Evolutionary conservation across 2,113 vertebrate species (phyloP), one percentile per base, ranked within the genome.

Genomic region (Lophotis ruficrista): DNA sequence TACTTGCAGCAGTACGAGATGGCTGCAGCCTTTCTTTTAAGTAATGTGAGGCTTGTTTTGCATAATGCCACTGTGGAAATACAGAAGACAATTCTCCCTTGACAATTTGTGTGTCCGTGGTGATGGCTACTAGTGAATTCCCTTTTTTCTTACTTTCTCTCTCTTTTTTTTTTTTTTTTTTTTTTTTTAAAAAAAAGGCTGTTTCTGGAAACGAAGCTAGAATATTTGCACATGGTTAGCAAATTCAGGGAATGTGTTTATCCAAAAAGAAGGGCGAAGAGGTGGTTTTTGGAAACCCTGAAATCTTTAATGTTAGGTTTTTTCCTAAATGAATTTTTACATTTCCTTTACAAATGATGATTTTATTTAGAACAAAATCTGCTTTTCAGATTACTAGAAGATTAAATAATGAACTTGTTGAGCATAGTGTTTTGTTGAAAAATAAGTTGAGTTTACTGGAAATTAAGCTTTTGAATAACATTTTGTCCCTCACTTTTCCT

Each of bases 21-120:
- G 87, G 77, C 89, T 92, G 89, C 93, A 87, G 80, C 76, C 64
- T 92, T 90, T 58, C 89, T 75, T 71, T 89, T 66, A 73, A 87
- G 61, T 87, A 85, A 61, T 43, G 68, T 19, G 25, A 81, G 38
- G 12, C 69, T 94, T 70, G 70, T 85, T 96, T 90, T 56, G 15
- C 75, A 76, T 83, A 37, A 82, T 14, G 65, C 30, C 48, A 33
- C 31, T 80, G 51, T 54, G 47, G n/a, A 86, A 93, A 93, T 65
- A 71, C 20, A 31, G 80, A 57, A 48, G 23, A 61, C 58, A 83
- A 43, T 75, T 83, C n/a, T 92, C 27, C 75, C 43, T 82, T 79
- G 65, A 79, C 94, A 75, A 89, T 66, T 8, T 79, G 54, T 84
- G 33, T 4, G 2, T 61, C 31, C 9, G 0, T 69, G 72, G 33